A percentile compares a stretch with the other conserved stretches of the same genome.
Conservation (phyloP, 1,140 invertebrate genomes). For the Eupristina koningsbergeri region DNA sequence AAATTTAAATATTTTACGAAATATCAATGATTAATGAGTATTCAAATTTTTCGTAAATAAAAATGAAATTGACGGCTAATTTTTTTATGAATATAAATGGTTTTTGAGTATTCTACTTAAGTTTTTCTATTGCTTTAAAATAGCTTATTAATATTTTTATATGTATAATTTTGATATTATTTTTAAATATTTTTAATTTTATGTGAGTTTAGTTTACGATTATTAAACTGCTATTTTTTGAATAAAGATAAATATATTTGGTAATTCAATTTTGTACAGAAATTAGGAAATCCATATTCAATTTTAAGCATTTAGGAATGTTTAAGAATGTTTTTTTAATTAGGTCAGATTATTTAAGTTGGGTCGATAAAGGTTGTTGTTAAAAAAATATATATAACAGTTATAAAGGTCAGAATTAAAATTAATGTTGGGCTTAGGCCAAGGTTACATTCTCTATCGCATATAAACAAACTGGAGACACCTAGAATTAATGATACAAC, state of each 20-base stretch:
- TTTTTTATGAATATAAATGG: no score
- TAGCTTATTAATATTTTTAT: no score
- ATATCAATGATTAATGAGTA: no score
- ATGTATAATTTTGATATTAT: no score
- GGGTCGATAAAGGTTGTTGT: neutral
- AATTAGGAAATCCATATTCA: neutral
- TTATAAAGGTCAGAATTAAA: slow-evolving; percentile 4
- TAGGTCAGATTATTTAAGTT: neutral
- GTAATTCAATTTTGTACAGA: neutral
- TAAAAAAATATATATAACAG: no score
- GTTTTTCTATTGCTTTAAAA: no score
- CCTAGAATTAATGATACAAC: slow-evolving; percentile 1
- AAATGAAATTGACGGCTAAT: no score
- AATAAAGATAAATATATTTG: neutral
- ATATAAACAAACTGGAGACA: slow-evolving; percentile 35
- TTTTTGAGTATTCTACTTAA: no score
- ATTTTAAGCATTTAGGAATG: neutral
- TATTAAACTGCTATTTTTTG: neutral
- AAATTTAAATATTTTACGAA: no score
- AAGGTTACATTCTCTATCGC: neutral
- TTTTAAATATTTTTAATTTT: no score
- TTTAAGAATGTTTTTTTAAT: neutral
- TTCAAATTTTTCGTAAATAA: no score
- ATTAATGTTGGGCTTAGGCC: slow-evolving; percentile 3
- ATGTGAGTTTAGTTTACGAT: neutral